Conservation (phyloP, 2,113 vertebrate genomes). For the Neolamprologus fasciatus region DNA sequence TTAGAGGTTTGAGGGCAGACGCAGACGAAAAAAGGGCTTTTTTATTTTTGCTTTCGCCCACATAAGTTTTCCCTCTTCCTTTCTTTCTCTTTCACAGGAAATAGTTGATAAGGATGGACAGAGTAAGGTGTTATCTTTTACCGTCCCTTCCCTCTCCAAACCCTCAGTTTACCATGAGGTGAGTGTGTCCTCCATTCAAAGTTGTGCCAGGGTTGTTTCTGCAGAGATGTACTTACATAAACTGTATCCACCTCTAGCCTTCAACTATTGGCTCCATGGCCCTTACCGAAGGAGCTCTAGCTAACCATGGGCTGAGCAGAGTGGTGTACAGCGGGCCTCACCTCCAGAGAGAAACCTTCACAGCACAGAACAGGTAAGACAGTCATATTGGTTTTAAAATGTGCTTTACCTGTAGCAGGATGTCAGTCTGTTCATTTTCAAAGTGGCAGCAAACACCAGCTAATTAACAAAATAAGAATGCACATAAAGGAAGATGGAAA, state of each 20-base stretch:
- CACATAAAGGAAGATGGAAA: background rate
- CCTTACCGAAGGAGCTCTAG: constrained; percentile 91
- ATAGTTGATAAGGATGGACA: constrained; percentile 96
- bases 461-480: background rate
- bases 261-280: constrained; percentile 94
- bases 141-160: constrained; percentile 94
- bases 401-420: background rate
- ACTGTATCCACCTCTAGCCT: constrained; percentile 67
- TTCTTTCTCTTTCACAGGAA: constrained; percentile 74
- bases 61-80: background rate
- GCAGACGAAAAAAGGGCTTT: background rate
- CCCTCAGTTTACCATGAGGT: constrained; percentile 97
- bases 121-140: constrained; percentile 90
- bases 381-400: background rate
- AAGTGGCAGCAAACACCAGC: background rate
- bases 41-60: background rate
- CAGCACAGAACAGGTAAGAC: constrained; percentile 90
- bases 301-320: constrained; percentile 88
- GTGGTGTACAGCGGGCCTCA: constrained; percentile 95
- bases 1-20: background rate
- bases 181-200: constrained; percentile 24
- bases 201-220: background rate
- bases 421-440: background rate
- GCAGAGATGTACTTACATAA: background rate
- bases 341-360: constrained; percentile 93